Base-by-base conservation (phyloP, 2,113 vertebrate genomes). In the Symphodus melops region DNA sequence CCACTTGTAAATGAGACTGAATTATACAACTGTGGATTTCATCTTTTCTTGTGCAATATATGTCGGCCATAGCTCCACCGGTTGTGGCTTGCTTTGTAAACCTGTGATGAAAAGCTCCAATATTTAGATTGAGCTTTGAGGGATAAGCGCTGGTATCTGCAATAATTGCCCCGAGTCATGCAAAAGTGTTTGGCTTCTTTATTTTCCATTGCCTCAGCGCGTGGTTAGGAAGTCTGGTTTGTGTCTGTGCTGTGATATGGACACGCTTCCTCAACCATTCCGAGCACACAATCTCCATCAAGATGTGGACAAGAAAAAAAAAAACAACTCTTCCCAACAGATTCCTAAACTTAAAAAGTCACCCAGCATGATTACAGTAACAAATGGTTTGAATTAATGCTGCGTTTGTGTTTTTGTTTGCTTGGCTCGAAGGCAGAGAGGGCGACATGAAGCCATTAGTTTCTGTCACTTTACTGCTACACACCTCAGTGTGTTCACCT, bases 111-210 rank as follows among this genome's bases (percentile, higher is more conserved):
- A 56, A 41, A 25, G 36, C 58, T 56, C n/a, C 10, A 17, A 6
- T 63, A 28, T 71, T 75, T 20, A 64, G 70, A 72, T 77, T 60
- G 71, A 82, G 73, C 66, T 77, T n/a, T 28, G 0, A 12, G 4
- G 70, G 81, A 78, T 79, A 79, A 82, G 65, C 63, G 0, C 19
- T 39, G 41, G 42, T 54, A 72, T 84, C 64, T 68, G 41, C 72
- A n/a, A 1, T 77, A 84, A 84, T 86, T 87, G 53, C 81, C 46
- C 59, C 10, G 9, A 76, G 75, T 84, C 79, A 65, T 70, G 82
- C 75, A 51, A 70, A 81, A 60, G 65, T 8, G 19, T 64, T 12
- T 19, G 33, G 21, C 46, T 58, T 36, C 39, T 68, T 36, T 20
- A 17, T 73, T 85, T 87, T 74, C 79, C 57, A n/a, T 72, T 77